Evolutionary conservation across 1,140 invertebrate genomes (phyloP), one percentile per base, ranked within the genome.

Genomic region (Drosophila bifasciata): DNA sequence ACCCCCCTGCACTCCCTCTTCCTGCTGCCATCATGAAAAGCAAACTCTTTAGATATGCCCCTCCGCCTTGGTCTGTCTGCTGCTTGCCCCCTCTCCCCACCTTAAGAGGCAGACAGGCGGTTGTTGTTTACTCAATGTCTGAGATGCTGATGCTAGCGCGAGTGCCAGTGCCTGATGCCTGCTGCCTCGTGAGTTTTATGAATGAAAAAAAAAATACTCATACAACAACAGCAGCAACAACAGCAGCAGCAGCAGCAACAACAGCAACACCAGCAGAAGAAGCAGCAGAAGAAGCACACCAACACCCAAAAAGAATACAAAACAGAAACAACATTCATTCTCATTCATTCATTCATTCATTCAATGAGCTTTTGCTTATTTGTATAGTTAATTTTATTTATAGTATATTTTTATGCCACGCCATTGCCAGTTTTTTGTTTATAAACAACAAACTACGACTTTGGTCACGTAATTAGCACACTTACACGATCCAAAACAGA

Each of bases 391-490:
- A 74, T 85, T 84, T 85, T 85, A 74, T 85, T 85, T 80, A 74
- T 85, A 13, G 32, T 36, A 5, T 36, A 36, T 81, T 81, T 76
- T 76, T 49, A 49, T 79, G 62, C 60, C 53, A 45, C 59, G 70
- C 70, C 70, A 73, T 74, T 40, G 69, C 36, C n/a, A n/a, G n/a
- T n/a, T n/a, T 51, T 71, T 71, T 72, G 39, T 55, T 73, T 72
- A 72, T 60, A 80, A 74, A 86, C 86, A 86, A 85, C 81, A 85
- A 86, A 74, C 57, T 85, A 73, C 77, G 81, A 73, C 81, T 85
- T 81, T 86, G 81, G 72, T 77, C 81, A 86, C 81, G 81, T 85
- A 85, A 85, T 85, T 85, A 85, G 81, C 81, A 85, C 80, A 84
- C 80, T 84, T 84, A 79, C 73, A 76, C 69, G 69, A 61, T 51